Conservation (phyloP, 2,797 vertebrate species). For the Enteromius mattozi region DNA sequence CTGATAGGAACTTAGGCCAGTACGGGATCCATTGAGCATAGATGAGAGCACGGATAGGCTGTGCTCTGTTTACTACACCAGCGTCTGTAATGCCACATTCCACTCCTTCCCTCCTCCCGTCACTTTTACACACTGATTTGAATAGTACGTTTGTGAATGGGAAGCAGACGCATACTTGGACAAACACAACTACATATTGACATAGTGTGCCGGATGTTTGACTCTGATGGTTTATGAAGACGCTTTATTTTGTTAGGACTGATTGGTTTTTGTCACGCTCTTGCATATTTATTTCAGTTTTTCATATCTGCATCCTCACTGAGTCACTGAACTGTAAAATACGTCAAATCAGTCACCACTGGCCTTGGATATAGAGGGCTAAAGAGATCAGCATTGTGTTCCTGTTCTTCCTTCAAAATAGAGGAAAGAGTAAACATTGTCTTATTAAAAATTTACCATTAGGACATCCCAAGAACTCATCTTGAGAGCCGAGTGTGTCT, state of each 20-base stretch:
- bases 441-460: constrained; percentile 47
- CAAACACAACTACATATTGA: constrained; percentile 16
- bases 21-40: constrained; percentile 30
- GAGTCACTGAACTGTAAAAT: constrained; percentile 1
- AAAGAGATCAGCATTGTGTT: not conserved
- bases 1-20: constrained; percentile 49
- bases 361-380: constrained; percentile 6
- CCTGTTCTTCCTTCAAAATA: not conserved
- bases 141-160: constrained; percentile 31
- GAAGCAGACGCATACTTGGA: constrained; percentile 20
- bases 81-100: constrained; percentile 54
- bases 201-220: constrained; percentile 42
- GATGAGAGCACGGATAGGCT: constrained; percentile 35
- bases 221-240: constrained; percentile 1
- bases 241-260: not conserved
- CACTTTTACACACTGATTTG: constrained; percentile 25
- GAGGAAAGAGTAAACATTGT: constrained; percentile 28
- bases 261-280: not conserved
- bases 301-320: not conserved
- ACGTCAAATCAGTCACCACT: constrained; percentile 18
- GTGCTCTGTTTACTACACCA: constrained; percentile 44
- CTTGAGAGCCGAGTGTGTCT: constrained; percentile 7
- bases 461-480: constrained; percentile 33
- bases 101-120: constrained; percentile 5
- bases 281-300: not conserved